Evolutionary conservation across 2,797 vertebrate species (phyloP).

Genomic region (Hafferia zeledoni): DNA sequence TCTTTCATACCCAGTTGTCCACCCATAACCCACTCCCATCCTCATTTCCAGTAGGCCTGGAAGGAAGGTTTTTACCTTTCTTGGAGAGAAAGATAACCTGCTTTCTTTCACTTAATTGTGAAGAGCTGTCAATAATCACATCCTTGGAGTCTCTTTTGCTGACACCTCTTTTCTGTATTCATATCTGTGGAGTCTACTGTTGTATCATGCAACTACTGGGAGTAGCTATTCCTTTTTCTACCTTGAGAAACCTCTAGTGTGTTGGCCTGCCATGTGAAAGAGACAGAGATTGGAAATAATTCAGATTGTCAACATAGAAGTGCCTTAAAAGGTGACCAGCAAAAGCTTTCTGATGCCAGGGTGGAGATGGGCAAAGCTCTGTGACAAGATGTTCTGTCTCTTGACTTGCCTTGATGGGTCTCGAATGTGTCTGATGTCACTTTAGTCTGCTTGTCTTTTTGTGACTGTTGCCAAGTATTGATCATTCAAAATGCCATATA

Average conservation of each 20-base stretch:
- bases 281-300: background rate
- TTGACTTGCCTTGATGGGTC: background rate
- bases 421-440: background rate
- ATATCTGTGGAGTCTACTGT: background rate
- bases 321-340: background rate
- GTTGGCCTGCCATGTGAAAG: accelerated
- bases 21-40: background rate
- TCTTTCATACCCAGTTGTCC: accelerated
- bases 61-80: background rate
- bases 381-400: background rate
- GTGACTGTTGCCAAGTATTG: background rate
- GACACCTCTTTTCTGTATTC: accelerated
- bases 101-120: background rate
- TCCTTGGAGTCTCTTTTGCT: background rate
- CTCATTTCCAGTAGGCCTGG: background rate
- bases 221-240: background rate
- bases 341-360: background rate
- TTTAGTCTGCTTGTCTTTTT: background rate
- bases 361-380: background rate
- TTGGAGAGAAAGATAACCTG: background rate
- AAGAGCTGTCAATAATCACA: background rate
- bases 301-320: background rate
- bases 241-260: background rate
- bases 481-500: background rate
- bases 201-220: background rate